phyloP scores from a whole-genome alignment of 2,113 vertebrate genomes.

The Taxidea taxus region DNA sequence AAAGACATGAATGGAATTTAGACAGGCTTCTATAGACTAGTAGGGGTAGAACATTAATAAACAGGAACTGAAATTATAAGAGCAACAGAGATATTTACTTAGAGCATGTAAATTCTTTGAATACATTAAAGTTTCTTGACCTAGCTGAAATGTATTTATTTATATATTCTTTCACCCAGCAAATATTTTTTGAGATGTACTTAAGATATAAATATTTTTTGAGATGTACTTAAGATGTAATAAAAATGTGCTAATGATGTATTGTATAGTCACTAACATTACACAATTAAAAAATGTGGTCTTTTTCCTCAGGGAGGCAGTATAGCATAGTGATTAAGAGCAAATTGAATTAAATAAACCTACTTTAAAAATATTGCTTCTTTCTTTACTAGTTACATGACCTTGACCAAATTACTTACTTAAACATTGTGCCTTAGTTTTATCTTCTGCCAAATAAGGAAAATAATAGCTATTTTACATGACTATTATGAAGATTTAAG shows the following conservation, averaged over 20 bases:
- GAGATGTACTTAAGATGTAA: neutral
- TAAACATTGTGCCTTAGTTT: neutral
- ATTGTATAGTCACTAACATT: too few relatives aligned
- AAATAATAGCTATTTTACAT: neutral
- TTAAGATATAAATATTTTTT: slow-evolving; percentile 5
- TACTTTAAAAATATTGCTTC: neutral
- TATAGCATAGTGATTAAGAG: slow-evolving; percentile 5
- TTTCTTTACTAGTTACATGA: neutral
- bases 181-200: slow-evolving; percentile 38
- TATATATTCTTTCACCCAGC: neutral
- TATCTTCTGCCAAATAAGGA: neutral
- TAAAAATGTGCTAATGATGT: neutral
- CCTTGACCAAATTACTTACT: neutral
- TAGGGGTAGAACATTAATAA: neutral
- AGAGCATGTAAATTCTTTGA: neutral
- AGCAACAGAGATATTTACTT: neutral
- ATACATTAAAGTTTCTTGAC: neutral
- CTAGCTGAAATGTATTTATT: neutral
- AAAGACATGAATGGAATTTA: slow-evolving; percentile 16
- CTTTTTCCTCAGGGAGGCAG: slow-evolving; percentile 45
- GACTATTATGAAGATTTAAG: neutral
- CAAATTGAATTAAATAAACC: neutral
- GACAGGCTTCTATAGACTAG: neutral
- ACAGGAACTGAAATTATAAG: neutral
- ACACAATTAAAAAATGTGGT: neutral